Evolutionary conservation across 1,140 invertebrate species (phyloP), one percentile per base, ranked within the genome.

Genomic region (Halictus rubicundus): DNA sequence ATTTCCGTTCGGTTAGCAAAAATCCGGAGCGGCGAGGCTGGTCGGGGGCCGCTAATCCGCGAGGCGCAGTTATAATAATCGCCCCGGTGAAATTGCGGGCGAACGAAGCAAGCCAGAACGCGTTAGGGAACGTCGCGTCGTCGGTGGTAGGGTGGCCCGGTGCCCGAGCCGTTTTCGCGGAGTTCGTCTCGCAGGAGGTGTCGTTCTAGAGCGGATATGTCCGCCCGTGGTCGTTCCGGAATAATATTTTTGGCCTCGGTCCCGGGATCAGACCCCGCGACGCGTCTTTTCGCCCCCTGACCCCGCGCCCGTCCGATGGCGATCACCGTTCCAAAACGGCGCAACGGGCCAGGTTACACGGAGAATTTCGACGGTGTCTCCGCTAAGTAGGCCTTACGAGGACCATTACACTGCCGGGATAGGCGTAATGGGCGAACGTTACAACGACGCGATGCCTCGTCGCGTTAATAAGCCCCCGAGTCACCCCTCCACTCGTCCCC

Each of bases 181-280:
- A 42, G 32, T 12, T 73, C 70, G 66, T 82, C 69, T 73, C 82
- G 74, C 69, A 80, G 74, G 52, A 81, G 49, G 23, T 61, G 70
- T 75, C 68, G 75, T 73, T 69, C 68, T 42, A 46, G 21, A 9
- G 52, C 57, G 81, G 68, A 80, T 73, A 72, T 60, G 60, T 64
- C 60, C 54, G 54, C 78, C 78, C 74, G 72, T 70, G 70, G 76
- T 78, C 76, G 76, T 87, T 64, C 46, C 25, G 63, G 63, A 68
- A 84, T 82, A 71, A 87, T 87, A 87, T 84, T 84, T 87, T 78
- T 87, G 85, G 86, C 85, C 61, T 12, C 2, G 72, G 82, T 87
- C 86, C 86, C 79, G 57, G 39, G 63, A 54, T 16, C 21, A 12
- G 5, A 16, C 0, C 10, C 23, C 27, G 9, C 42, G 10, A 14